These are phyloP conservation scores for Hypanus sabinus DNA, from an alignment of 2,113 vertebrate species.

Conservation along the genomic window DNA sequence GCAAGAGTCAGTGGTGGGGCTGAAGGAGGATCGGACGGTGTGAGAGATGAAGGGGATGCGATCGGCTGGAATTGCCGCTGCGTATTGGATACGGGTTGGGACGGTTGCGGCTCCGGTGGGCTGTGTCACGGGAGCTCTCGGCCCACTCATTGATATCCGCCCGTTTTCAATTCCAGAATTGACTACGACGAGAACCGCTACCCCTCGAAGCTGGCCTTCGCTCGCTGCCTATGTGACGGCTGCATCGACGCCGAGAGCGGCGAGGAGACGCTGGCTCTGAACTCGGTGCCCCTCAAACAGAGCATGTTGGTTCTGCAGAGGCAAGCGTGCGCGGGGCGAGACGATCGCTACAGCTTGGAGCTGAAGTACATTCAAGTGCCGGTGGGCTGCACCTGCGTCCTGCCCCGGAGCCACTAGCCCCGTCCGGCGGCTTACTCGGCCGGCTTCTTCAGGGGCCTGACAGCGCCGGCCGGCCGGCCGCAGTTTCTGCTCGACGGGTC, in stretches of 20 bases:
- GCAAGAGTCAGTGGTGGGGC: background rate
- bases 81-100: too few relatives aligned
- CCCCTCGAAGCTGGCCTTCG: slow-evolving; percentile 59
- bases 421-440: background rate
- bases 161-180: slow-evolving; percentile 46
- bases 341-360: slow-evolving; percentile 47
- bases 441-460: too few relatives aligned
- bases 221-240: slow-evolving; percentile 69
- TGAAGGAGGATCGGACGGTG: background rate
- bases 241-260: slow-evolving; percentile 59
- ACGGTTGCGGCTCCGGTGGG: too few relatives aligned
- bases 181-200: slow-evolving; percentile 50
- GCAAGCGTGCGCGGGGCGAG: slow-evolving; percentile 42
- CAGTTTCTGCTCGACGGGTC: too few relatives aligned
- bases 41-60: background rate
- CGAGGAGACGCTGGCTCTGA: slow-evolving; percentile 53
- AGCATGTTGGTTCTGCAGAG: slow-evolving; percentile 62
- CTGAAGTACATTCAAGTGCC: slow-evolving; percentile 50
- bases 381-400: slow-evolving; percentile 71
- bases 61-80: too few relatives aligned
- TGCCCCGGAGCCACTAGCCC: slow-evolving; percentile 42
- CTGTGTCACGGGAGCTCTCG: too few relatives aligned
- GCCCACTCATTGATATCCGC: background rate
- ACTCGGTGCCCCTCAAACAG: slow-evolving; percentile 59
- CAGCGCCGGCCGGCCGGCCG: background rate